These are phyloP conservation scores for Cichladusa arquata DNA, from an alignment of 2,113 vertebrate genomes.

Conservation along the genomic window DNA sequence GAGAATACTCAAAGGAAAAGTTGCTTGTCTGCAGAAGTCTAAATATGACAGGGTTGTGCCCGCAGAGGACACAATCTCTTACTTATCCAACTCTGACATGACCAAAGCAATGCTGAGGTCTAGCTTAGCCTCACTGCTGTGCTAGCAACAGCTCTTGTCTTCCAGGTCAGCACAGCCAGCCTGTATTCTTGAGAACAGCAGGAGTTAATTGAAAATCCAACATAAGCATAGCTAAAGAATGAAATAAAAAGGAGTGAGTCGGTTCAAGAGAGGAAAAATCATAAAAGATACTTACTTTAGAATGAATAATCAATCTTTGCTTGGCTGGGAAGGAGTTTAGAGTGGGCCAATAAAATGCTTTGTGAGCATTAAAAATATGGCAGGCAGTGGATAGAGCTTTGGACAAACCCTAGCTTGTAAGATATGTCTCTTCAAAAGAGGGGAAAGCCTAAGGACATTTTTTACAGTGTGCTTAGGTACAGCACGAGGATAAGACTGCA, in stretches of 20 bases:
- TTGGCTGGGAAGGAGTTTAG: not conserved
- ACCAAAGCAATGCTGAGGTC: not conserved
- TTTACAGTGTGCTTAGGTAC: not conserved
- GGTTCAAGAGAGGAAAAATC: not conserved
- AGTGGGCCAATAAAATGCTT: not conserved
- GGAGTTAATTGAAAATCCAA: not conserved
- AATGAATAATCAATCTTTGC: not conserved
- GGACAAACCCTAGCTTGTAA: not conserved
- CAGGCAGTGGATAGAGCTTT: not conserved
- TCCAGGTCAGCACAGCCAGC: not conserved
- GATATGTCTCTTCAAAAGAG: not conserved
- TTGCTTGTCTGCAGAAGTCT: not conserved
- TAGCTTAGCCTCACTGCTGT: not conserved
- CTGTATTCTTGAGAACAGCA: not conserved
- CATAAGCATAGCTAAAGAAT: not conserved
- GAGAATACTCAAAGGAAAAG: not conserved
- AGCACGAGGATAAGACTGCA: not conserved
- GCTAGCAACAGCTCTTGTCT: not conserved
- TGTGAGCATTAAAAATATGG: not conserved
- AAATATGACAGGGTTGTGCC: not conserved
- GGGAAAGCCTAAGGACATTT: not conserved
- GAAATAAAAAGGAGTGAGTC: accelerated
- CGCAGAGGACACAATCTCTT: not conserved
- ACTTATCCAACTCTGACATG: not conserved
- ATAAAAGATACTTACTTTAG: not conserved